phyloP scores from a whole-genome alignment of 1,140 invertebrate genomes.

The Achroia grisella region DNA sequence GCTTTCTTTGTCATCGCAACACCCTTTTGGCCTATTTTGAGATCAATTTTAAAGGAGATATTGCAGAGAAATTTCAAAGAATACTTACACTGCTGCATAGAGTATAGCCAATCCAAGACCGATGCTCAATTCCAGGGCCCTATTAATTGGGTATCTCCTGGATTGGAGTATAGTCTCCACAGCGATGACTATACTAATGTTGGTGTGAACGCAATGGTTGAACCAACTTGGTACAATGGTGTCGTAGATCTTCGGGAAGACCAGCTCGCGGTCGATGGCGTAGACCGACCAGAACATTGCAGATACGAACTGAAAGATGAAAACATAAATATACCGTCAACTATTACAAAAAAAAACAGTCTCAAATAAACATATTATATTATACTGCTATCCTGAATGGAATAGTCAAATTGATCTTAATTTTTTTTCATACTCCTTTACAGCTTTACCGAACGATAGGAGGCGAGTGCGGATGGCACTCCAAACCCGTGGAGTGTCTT shows the following conservation, averaged over 20 bases:
- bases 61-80: no score
- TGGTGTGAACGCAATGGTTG: slow-evolving; percentile 80
- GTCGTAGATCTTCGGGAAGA: slow-evolving; percentile 78
- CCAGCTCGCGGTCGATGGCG: slow-evolving; percentile 78
- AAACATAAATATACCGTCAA: not conserved
- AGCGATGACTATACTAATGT: slow-evolving; percentile 58
- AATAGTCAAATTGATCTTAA: no score
- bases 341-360: no score
- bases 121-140: slow-evolving; percentile 29
- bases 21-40: no score
- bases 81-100: slow-evolving; percentile 60
- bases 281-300: slow-evolving; percentile 81
- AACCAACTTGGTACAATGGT: slow-evolving; percentile 78
- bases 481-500: no score
- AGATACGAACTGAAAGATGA: slow-evolving; percentile 76
- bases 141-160: slow-evolving; percentile 32
- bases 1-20: no score
- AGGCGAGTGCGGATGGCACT: no score
- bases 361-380: no score
- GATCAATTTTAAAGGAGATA: no score
- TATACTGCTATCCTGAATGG: no score
- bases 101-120: slow-evolving; percentile 20
- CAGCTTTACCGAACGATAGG: no score
- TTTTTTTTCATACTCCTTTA: no score
- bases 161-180: slow-evolving; percentile 61